Conservation (phyloP, 2,888 invertebrate species). For the Drosophila borborema region DNA sequence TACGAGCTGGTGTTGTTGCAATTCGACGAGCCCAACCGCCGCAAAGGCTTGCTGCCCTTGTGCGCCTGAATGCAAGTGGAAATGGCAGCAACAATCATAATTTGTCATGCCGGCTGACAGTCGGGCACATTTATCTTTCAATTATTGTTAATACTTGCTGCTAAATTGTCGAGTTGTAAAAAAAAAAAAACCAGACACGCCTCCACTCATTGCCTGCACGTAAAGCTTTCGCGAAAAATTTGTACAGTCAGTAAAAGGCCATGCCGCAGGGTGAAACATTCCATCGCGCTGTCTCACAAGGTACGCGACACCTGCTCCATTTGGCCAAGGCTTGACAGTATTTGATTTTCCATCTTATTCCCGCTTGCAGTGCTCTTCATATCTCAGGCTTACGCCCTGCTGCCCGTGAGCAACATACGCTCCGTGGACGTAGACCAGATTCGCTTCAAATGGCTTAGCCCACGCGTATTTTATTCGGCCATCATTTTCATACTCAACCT, state of each 20-base stretch:
- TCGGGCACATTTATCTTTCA: slow-evolving; percentile 57
- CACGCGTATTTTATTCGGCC: slow-evolving; percentile 70
- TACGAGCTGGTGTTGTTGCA: slow-evolving; percentile 89
- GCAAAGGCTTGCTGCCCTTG: slow-evolving; percentile 77
- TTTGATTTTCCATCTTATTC: not conserved
- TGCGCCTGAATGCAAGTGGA: slow-evolving; percentile 64
- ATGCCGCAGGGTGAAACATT: slow-evolving; percentile 81
- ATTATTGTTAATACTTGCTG: slow-evolving; percentile 40
- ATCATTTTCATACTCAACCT: slow-evolving; percentile 67
- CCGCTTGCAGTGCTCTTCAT: slow-evolving; percentile 72
- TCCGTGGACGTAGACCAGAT: slow-evolving; percentile 63
- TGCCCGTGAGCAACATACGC: slow-evolving; percentile 79
- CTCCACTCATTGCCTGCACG: slow-evolving; percentile 43
- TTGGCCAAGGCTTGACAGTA: not conserved
- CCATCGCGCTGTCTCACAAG: slow-evolving; percentile 73
- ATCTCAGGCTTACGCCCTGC: slow-evolving; percentile 80
- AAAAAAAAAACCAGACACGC: slow-evolving; percentile 44
- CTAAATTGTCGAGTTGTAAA: slow-evolving; percentile 26
- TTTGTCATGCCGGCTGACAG: slow-evolving; percentile 69
- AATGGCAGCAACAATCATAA: slow-evolving; percentile 35
- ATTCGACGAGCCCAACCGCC: slow-evolving; percentile 85
- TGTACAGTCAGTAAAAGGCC: slow-evolving; percentile 44
- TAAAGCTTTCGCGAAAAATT: not conserved
- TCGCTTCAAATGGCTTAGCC: slow-evolving; percentile 76
- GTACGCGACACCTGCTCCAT: slow-evolving; percentile 40